Base-by-base conservation (phyloP, 2,888 invertebrate species). In the Mythimna loreyi region DNA sequence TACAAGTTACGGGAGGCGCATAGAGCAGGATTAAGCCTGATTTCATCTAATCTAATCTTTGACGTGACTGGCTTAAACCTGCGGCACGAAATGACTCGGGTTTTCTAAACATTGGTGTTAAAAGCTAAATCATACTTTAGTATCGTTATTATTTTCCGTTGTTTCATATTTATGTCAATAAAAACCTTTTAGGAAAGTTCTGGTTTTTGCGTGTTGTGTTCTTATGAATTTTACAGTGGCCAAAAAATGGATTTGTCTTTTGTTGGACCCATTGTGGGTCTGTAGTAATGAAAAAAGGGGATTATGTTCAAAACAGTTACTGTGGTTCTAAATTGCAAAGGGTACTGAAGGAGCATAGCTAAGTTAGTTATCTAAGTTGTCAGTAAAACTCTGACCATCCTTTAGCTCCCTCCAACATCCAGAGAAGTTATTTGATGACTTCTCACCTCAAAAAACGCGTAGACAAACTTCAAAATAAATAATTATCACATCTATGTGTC, bases 41-140 rank as follows among this genome's bases (percentile, higher is more conserved):
- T 77, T 77, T 62, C 19, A 43, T 19, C 59, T 75, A 71, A 78
- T 81, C 73, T 80, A 64, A 73, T 75, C 73, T 68, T 72, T 53
- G 47, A 49, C 64, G 50, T 63, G 70, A 60, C 58, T 50, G 50
- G 61, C 25, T 50, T 69, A 67, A 63, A 57, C 25, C 30, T 49
- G 67, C 74, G 78, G 81, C 61, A 40, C 70, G 40, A 30, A 45
- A 8, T 16, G n/a, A 49, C n/a, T 55, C 49, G 58, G 13, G 50
- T 76, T 49, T 75, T 61, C 50, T 66, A 60, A 72, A 72, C 64
- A 67, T 49, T n/a, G 36, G 11, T 36, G 19, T 53, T 61, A 53
- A 69, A 76, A 57, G 36, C 36, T 47, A 53, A 61, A 63, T 6
- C 9, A 43, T 58, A 52, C 16, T 49, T 30, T 36, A 19, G 11